These are phyloP conservation scores for Aptenodytes patagonicus DNA, from an alignment of 2,113 vertebrate species.

Conservation along the genomic window DNA sequence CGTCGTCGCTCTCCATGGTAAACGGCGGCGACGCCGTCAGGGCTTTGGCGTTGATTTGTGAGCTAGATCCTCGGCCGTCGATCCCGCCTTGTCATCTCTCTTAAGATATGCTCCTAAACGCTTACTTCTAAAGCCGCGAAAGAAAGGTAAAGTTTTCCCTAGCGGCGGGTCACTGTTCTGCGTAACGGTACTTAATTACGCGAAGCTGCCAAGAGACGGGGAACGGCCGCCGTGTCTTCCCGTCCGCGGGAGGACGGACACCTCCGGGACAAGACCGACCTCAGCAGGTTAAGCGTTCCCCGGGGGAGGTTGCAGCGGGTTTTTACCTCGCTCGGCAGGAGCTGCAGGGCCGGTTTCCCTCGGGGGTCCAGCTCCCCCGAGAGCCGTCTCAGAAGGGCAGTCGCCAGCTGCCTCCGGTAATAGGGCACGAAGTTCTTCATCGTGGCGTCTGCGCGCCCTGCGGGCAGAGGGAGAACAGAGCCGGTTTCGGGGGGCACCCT, in stretches of 20 bases:
- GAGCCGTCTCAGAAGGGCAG: neutral
- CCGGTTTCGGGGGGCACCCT: no score
- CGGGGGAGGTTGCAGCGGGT: neutral
- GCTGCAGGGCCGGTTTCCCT: neutral
- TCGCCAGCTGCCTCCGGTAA: conserved; percentile 39
- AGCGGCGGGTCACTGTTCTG: neutral
- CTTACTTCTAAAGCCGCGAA: neutral
- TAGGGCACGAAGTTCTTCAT: conserved; percentile 32
- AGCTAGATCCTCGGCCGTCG: neutral
- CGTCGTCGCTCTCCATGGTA: fast-evolving
- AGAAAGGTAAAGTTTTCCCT: neutral
- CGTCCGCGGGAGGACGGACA: fast-evolving
- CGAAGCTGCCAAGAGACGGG: neutral
- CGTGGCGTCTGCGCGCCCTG: conserved; percentile 14
- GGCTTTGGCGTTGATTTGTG: neutral
- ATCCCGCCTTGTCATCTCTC: neutral
- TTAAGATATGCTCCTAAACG: neutral
- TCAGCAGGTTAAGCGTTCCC: neutral
- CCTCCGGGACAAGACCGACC: no score
- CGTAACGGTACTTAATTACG: no score
- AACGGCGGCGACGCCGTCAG: fast-evolving
- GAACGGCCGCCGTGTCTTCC: no score
- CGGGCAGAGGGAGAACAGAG: neutral
- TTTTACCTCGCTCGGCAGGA: conserved; percentile 39
- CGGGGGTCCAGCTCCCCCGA: neutral